Conservation (phyloP, 2,113 vertebrate species). For the Corythornis madagascariensis region DNA sequence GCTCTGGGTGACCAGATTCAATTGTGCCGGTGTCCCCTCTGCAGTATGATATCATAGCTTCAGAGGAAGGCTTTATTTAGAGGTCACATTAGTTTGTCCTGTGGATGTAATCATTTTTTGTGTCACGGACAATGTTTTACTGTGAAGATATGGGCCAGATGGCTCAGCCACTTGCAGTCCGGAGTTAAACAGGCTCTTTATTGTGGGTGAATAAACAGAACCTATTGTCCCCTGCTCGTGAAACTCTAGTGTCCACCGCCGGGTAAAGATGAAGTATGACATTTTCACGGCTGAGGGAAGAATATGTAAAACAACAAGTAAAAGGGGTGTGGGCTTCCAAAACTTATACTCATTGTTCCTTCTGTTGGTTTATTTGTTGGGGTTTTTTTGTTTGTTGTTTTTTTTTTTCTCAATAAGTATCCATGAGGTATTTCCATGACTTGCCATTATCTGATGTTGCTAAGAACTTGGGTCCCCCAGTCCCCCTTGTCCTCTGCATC, state of each 20-base stretch:
- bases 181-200: slow-evolving; percentile 77
- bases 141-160: slow-evolving; percentile 87
- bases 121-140: slow-evolving; percentile 87
- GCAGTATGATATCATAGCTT: slow-evolving; percentile 86
- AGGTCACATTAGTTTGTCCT: slow-evolving; percentile 84
- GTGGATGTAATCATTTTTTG: slow-evolving; percentile 86
- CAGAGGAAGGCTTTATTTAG: slow-evolving; percentile 86
- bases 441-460: neutral
- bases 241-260: slow-evolving; percentile 80
- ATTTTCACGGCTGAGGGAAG: slow-evolving; percentile 74
- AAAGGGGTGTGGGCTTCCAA: slow-evolving; percentile 45
- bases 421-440: neutral
- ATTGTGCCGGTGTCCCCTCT: slow-evolving; percentile 84
- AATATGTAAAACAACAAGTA: slow-evolving; percentile 69
- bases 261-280: slow-evolving; percentile 80
- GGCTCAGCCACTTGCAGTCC: slow-evolving; percentile 83
- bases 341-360: slow-evolving; percentile 47
- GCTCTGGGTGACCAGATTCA: slow-evolving; percentile 83
- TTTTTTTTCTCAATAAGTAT: neutral
- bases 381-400: neutral
- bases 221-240: slow-evolving; percentile 79
- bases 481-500: neutral
- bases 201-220: slow-evolving; percentile 82
- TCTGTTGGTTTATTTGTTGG: neutral
- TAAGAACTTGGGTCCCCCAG: neutral